Percentiles rank a stretch among this genome's conserved stretches.
Conservation (phyloP, 2,888 invertebrate genomes). For the Philereme transversata region DNA sequence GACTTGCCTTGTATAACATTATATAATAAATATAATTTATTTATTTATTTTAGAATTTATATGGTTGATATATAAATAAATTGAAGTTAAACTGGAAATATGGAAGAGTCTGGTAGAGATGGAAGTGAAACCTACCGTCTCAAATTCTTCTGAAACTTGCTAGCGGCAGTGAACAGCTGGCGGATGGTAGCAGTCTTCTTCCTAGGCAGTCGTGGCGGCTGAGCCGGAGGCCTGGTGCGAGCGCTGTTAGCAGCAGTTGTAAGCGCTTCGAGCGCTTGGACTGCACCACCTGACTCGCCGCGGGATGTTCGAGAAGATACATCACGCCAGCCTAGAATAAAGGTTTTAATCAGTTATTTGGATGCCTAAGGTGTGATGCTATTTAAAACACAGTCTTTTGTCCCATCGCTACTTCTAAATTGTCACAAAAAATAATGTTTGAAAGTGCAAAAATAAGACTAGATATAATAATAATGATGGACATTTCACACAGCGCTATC, state of each 20-base stretch:
- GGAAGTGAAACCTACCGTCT: conserved; percentile 43
- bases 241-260: conserved; percentile 83
- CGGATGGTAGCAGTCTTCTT: conserved; percentile 96
- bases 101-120: background rate
- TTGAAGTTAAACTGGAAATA: background rate
- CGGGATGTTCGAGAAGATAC: conserved; percentile 87
- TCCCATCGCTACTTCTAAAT: too few species aligned
- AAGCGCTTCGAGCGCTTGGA: conserved; percentile 86
- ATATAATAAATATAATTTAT: too few species aligned
- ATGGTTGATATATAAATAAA: too few species aligned
- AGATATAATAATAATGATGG: too few species aligned
- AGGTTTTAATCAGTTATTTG: background rate
- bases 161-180: conserved; percentile 97
- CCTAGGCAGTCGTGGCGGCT: conserved; percentile 88
- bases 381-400: background rate
- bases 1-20: too few species aligned
- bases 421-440: background rate
- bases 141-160: conserved; percentile 97
- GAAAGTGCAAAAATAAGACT: background rate
- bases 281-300: conserved; percentile 87
- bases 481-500: too few species aligned
- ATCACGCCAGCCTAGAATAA: conserved; percentile 91
- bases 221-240: conserved; percentile 73
- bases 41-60: too few species aligned
- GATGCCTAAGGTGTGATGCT: background rate